Conservation (phyloP, 1,140 invertebrate genomes). For the Drosophila ficusphila region DNA sequence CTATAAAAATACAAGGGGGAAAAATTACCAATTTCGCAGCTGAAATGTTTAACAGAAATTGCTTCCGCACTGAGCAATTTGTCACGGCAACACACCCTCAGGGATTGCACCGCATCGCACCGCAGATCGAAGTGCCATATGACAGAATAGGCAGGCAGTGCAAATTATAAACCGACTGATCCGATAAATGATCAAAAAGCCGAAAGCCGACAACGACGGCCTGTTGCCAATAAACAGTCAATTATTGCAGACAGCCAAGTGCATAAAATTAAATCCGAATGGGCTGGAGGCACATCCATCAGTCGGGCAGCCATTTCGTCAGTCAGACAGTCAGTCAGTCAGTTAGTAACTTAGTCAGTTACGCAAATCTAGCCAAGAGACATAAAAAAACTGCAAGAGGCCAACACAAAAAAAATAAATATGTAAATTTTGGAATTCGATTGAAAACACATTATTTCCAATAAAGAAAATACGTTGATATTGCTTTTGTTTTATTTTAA, state of each 20-base stretch:
- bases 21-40: constrained; percentile 50
- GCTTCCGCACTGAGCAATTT: constrained; percentile 74
- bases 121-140: constrained; percentile 33
- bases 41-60: constrained; percentile 58
- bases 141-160: constrained; percentile 62
- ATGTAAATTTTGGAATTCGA: background rate
- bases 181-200: constrained; percentile 78
- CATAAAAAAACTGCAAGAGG: constrained; percentile 20
- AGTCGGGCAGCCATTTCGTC: constrained; percentile 40
- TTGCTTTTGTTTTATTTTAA: too few relatives aligned
- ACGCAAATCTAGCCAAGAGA: constrained; percentile 74
- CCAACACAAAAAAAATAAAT: constrained; percentile 14
- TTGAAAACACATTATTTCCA: background rate
- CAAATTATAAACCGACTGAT: constrained; percentile 55
- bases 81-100: constrained; percentile 72
- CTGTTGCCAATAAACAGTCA: constrained; percentile 79
- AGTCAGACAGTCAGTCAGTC: constrained; percentile 34
- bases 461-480: too few relatives aligned
- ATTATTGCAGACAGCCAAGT: constrained; percentile 66
- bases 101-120: constrained; percentile 13
- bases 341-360: constrained; percentile 37
- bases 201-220: constrained; percentile 52
- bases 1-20: constrained; percentile 37
- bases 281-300: constrained; percentile 55
- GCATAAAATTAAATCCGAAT: constrained; percentile 71